Percentiles rank a stretch among this genome's conserved stretches.
Evolutionary conservation across 2,113 vertebrate species (phyloP).

Genomic region (Myodes glareolus): DNA sequence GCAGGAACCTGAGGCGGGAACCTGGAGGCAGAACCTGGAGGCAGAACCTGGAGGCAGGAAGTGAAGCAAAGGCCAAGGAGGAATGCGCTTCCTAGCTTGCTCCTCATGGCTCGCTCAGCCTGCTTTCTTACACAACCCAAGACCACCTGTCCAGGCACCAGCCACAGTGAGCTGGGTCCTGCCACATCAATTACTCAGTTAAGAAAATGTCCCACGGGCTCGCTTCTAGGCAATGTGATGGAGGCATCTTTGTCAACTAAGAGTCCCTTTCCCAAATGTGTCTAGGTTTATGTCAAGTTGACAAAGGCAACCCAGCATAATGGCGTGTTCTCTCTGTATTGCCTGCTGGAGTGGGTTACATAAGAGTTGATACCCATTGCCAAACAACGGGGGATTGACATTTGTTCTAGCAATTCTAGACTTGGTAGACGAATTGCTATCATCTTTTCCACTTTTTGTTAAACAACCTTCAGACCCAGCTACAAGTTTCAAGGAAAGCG

Average conservation of each 20-base stretch:
- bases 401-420: background rate
- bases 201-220: background rate
- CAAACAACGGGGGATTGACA: accelerated
- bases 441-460: background rate
- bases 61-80: background rate
- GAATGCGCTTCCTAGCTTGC: background rate
- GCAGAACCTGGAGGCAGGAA: background rate
- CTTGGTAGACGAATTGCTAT: background rate
- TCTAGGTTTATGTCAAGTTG: background rate
- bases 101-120: background rate
- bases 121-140: background rate
- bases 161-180: background rate
- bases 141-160: background rate
- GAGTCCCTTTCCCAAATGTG: background rate
- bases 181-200: background rate
- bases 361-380: background rate
- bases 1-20: background rate
- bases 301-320: background rate
- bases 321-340: background rate
- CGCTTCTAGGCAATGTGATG: background rate
- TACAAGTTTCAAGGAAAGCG: background rate
- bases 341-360: background rate
- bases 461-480: background rate
- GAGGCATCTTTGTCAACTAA: background rate
- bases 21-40: background rate